These are phyloP conservation scores for Acronicta alni DNA, from an alignment of 2,888 invertebrate genomes.

Conservation along the genomic window DNA sequence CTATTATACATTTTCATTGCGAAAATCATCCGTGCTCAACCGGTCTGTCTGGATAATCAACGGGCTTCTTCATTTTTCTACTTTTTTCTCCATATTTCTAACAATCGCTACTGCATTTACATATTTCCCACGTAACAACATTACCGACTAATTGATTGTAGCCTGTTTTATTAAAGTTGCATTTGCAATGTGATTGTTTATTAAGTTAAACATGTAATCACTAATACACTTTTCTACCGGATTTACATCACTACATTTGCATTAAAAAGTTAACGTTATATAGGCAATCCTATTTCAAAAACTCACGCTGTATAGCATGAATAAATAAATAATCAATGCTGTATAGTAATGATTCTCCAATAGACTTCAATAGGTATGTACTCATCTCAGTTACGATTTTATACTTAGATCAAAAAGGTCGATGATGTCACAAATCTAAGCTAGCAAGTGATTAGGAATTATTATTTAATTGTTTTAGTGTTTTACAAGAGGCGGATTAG, in stretches of 20 bases:
- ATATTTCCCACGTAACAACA: slow-evolving; percentile 49
- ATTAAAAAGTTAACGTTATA: no score
- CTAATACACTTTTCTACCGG: no score
- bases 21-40: slow-evolving; percentile 67
- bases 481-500: slow-evolving; percentile 5
- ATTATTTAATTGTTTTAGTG: slow-evolving; percentile 47
- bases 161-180: slow-evolving; percentile 13
- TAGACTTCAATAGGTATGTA: not conserved
- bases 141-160: slow-evolving; percentile 21
- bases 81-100: slow-evolving; percentile 29
- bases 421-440: slow-evolving; percentile 41
- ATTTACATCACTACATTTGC: no score
- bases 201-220: not conserved
- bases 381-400: slow-evolving; percentile 18
- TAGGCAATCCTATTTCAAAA: no score
- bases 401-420: slow-evolving; percentile 6
- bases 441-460: slow-evolving; percentile 35
- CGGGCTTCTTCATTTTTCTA: slow-evolving; percentile 20
- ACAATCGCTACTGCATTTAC: slow-evolving; percentile 41
- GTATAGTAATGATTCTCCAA: slow-evolving; percentile 10
- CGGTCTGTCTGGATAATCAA: slow-evolving; percentile 69
- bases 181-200: slow-evolving; percentile 5
- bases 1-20: slow-evolving; percentile 40
- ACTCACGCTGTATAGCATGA: no score
- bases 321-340: no score